Evolutionary conservation across 2,797 vertebrate genomes (phyloP).

Genomic region (Manis crassicaudata): DNA sequence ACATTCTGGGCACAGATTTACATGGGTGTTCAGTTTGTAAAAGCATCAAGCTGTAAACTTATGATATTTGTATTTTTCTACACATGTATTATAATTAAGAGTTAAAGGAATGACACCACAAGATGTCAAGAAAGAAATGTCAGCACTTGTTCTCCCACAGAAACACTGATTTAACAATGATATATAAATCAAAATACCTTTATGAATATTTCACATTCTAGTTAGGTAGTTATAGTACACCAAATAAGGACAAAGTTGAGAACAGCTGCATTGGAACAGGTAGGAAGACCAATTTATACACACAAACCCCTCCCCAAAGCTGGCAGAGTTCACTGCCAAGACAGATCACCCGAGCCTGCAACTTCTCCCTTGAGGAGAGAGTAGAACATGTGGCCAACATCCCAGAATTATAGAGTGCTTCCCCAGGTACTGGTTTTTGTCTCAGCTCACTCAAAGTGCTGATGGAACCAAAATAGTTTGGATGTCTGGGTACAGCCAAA

Average conservation of each 20-base stretch:
- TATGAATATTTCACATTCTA: not conserved
- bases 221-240: not conserved
- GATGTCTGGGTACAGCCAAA: not conserved
- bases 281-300: not conserved
- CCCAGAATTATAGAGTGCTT: not conserved
- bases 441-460: not conserved
- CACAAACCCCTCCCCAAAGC: not conserved
- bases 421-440: not conserved
- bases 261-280: not conserved
- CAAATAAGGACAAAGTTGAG: not conserved
- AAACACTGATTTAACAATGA: not conserved
- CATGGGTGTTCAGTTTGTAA: not conserved
- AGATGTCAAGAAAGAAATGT: not conserved
- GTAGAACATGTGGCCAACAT: not conserved
- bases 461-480: not conserved
- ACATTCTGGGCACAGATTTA: not conserved
- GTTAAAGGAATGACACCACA: not conserved
- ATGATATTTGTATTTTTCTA: not conserved
- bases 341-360: not conserved
- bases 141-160: not conserved
- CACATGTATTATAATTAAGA: not conserved
- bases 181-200: not conserved
- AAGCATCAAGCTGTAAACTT: conserved; percentile 9
- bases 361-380: not conserved
- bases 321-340: not conserved